phyloP scores from a whole-genome alignment of 2,888 invertebrate genomes.

The Cremastobaeus sp. region DNA sequence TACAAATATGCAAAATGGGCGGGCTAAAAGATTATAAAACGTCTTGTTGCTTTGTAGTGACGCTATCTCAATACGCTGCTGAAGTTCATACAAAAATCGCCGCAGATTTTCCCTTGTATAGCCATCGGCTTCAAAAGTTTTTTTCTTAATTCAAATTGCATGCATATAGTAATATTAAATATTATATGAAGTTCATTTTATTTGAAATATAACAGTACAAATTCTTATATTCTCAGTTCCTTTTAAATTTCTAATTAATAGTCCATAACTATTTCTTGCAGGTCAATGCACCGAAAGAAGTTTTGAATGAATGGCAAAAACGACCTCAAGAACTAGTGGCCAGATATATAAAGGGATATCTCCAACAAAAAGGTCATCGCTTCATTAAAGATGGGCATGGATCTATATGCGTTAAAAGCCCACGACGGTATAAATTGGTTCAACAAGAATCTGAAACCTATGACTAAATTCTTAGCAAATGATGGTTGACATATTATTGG shows the following conservation, averaged over 20 bases:
- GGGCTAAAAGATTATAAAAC: no score
- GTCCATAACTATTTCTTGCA: conserved; percentile 69
- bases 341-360: conserved; percentile 88
- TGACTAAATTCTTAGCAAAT: conserved; percentile 81
- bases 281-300: conserved; percentile 92
- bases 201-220: no score
- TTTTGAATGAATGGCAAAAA: conserved; percentile 93
- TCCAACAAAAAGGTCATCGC: conserved; percentile 88
- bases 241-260: not conserved
- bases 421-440: conserved; percentile 91
- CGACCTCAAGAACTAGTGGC: conserved; percentile 91
- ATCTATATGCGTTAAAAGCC: conserved; percentile 90
- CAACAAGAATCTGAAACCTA: conserved; percentile 95
- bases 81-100: no score
- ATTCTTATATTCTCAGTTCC: no score
- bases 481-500: conserved; percentile 19
- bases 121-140: no score
- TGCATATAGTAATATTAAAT: no score
- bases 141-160: no score
- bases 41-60: no score
- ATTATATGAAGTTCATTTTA: no score
- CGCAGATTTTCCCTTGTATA: no score
- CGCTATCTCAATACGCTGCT: no score
- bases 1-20: no score
- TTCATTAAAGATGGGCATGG: conserved; percentile 86